These are phyloP conservation scores for Osmerus eperlanus DNA, from an alignment of 2,113 vertebrate species.

Conservation along the genomic window DNA sequence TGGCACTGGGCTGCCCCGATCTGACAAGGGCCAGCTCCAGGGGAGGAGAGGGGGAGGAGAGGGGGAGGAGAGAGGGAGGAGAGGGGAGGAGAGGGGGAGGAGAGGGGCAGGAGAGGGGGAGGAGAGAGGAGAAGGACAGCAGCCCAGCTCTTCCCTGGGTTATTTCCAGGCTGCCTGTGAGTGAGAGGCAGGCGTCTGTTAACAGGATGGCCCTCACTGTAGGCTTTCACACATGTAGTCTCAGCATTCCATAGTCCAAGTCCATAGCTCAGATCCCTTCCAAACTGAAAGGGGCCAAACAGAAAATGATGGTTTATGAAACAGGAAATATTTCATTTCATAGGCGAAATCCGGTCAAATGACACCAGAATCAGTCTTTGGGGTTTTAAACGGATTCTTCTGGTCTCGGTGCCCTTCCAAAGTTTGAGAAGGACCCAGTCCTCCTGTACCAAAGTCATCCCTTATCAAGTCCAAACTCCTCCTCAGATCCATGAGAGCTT, in stretches of 20 bases:
- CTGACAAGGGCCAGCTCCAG: slow-evolving; percentile 29
- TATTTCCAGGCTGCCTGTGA: neutral
- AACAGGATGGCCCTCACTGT: neutral
- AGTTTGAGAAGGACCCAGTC: no score
- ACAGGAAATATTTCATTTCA: no score
- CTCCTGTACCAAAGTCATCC: no score
- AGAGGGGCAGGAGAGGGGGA: neutral
- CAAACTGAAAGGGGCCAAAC: no score
- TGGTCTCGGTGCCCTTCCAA: no score
- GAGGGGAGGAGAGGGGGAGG: no score
- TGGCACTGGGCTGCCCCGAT: neutral
- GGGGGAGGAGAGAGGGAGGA: neutral
- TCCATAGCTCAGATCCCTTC: neutral
- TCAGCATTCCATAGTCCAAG: neutral
- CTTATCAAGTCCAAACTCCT: no score
- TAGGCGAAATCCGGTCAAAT: no score
- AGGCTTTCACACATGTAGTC: neutral
- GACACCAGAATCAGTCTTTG: no score
- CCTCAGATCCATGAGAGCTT: no score
- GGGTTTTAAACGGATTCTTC: no score
- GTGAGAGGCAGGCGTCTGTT: neutral
- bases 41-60: slow-evolving; percentile 29
- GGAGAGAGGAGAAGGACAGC: neutral
- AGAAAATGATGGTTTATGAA: no score
- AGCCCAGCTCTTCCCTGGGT: neutral